Base-by-base conservation (phyloP, 2,113 vertebrate species). In the Ia io region DNA sequence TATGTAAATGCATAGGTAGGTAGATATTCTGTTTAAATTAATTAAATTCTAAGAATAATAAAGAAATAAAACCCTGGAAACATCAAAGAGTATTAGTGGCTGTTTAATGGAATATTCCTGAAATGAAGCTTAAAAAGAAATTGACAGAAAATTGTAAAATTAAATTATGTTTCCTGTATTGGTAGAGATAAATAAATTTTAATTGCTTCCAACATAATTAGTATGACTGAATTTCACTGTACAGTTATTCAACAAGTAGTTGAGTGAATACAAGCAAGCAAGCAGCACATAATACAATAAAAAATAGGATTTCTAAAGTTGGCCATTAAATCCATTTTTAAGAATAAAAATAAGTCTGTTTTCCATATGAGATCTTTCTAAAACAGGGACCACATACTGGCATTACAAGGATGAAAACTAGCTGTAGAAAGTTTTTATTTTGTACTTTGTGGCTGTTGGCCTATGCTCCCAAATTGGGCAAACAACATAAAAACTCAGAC, bases 111-210 rank as follows among this genome's bases (percentile, higher is more conserved):
- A 89, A 77, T 84, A 89, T 67, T 77, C 25, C 14, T 42, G 37
- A 96, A 95, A 90, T 91, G 47, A 84, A 90, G 1, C 9, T 76
- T 22, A 61, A 35, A 84, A 76, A 65, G 3, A 91, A 77, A 53
- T 61, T 92, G 30, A 44, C 32, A 70, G 3, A 14, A 87, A 93
- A 94, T 83, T 92, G 0, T 70, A 83, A 86, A 94, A 86, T 84
- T 88, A 78, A 69, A 6, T 23, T 67, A 0, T 47, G 17, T 76
- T 6, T 86, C 30, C 28, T 79, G 32, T 16, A 51, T 69, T 86
- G 94, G 20, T 30, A 89, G 23, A 88, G 32, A 65, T 90, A 42
- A 94, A 56, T 73, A 5, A 83, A 71, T 93, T 86, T 4, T 76
- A 80, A 73, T 76, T 67, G 61, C 16, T 44, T 86, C 17, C 28